A percentile compares a stretch with the other conserved stretches of the same genome.
These are phyloP conservation scores for Sisyra terminalis DNA, from an alignment of 2,888 invertebrate genomes.

Conservation along the genomic window DNA sequence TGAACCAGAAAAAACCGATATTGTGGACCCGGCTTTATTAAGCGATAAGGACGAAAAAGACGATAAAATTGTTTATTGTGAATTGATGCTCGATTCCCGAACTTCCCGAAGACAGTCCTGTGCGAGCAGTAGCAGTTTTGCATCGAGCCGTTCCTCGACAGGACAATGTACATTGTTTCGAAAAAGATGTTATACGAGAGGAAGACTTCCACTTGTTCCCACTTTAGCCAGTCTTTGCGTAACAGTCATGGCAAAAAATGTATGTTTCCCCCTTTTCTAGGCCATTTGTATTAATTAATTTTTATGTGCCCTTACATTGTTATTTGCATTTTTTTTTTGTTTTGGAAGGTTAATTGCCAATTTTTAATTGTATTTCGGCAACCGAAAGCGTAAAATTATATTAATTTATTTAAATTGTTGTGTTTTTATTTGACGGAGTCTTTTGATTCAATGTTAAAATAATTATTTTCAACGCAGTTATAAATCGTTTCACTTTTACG, in stretches of 20 bases:
- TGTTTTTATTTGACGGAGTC: neutral
- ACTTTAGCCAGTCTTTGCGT: constrained; percentile 9
- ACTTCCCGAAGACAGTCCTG: constrained; percentile 9
- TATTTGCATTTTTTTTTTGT: constrained; percentile 4
- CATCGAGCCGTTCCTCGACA: neutral
- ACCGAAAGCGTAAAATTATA: constrained; percentile 7
- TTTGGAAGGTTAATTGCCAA: neutral
- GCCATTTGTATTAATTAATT: constrained; percentile 1
- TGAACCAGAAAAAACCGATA: neutral
- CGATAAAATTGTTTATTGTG: neutral
- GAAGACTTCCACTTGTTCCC: constrained; percentile 4
- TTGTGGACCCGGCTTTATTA: neutral
- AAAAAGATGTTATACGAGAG: neutral
- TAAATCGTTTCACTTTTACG: too few relatives aligned
- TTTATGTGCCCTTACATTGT: constrained; percentile 4
- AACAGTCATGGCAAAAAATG: constrained; percentile 10
- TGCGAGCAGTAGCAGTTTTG: constrained; percentile 1
- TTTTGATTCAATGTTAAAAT: too few relatives aligned
- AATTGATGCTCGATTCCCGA: constrained; percentile 1
- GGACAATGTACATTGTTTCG: neutral
- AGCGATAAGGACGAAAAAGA: neutral
- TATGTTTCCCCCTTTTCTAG: constrained; percentile 4
- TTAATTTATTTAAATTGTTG: constrained; percentile 3
- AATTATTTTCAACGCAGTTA: too few relatives aligned
- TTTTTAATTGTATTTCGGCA: neutral